Evolutionary conservation across 2,113 vertebrate species (phyloP).

Genomic region (Pleuronectes platessa): DNA sequence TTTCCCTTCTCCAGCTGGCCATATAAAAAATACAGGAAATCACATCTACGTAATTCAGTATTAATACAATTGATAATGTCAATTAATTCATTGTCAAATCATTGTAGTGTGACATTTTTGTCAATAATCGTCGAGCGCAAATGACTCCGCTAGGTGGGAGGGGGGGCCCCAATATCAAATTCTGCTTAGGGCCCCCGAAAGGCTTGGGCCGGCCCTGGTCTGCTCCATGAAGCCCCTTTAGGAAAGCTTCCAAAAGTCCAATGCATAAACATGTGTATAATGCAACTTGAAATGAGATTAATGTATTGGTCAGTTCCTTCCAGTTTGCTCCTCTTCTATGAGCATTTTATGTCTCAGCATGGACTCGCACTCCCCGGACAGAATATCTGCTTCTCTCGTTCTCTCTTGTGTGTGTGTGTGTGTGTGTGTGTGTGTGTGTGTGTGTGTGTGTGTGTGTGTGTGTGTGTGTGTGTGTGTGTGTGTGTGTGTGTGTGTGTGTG

Average conservation of each 20-base stretch:
- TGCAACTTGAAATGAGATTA: constrained; percentile 11
- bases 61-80: too few relatives aligned
- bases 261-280: constrained; percentile 13
- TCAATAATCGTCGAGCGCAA: too few relatives aligned
- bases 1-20: too few relatives aligned
- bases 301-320: constrained; percentile 26
- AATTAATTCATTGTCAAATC: too few relatives aligned
- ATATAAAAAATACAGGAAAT: too few relatives aligned
- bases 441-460: constrained; percentile 32
- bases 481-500: constrained; percentile 46
- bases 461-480: constrained; percentile 41
- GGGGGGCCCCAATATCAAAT: too few relatives aligned
- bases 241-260: background rate
- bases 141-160: too few relatives aligned
- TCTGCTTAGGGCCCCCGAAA: too few relatives aligned
- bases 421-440: constrained; percentile 44
- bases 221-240: background rate
- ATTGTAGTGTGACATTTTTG: too few relatives aligned
- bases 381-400: constrained; percentile 49
- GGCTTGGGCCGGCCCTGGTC: too few relatives aligned
- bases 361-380: constrained; percentile 46
- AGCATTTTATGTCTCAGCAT: constrained; percentile 26
- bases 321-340: constrained; percentile 22
- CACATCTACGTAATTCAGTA: too few relatives aligned
- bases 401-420: constrained; percentile 30